Conservation (phyloP, 2,797 vertebrate species). For the Holocentrus rufus region DNA sequence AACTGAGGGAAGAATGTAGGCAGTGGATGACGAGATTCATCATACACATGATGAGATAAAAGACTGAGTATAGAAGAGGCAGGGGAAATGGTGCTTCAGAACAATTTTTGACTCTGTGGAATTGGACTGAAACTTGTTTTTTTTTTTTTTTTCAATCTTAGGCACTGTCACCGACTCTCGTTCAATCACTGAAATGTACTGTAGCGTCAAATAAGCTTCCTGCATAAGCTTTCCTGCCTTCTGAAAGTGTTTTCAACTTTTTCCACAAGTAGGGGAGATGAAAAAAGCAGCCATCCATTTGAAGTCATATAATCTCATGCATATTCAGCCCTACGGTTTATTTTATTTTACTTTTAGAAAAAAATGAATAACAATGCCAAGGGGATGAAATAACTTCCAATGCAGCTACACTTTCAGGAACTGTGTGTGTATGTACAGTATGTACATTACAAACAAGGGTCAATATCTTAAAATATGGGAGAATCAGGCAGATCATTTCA, state of each 20-base stretch:
- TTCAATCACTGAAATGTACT: background rate
- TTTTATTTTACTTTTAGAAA: too few relatives aligned
- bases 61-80: slow-evolving; percentile 39
- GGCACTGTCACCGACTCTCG: slow-evolving; percentile 9
- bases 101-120: slow-evolving; percentile 19
- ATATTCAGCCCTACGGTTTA: too few relatives aligned
- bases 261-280: background rate
- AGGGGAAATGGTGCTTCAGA: background rate
- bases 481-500: too few relatives aligned
- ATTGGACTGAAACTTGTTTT: background rate
- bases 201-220: background rate
- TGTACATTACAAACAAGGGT: too few relatives aligned
- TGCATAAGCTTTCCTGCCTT: background rate
- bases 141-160: background rate
- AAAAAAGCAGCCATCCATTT: background rate
- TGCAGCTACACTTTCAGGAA: too few relatives aligned
- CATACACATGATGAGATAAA: slow-evolving; percentile 19
- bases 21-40: slow-evolving; percentile 23
- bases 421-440: too few relatives aligned
- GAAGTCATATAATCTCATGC: too few relatives aligned
- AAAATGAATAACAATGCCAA: too few relatives aligned
- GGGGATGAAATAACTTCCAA: too few relatives aligned
- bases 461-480: too few relatives aligned
- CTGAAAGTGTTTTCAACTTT: background rate
- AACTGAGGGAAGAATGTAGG: background rate